Base-by-base conservation (phyloP, 1,140 invertebrate species). In the Drosophila bocqueti region DNA sequence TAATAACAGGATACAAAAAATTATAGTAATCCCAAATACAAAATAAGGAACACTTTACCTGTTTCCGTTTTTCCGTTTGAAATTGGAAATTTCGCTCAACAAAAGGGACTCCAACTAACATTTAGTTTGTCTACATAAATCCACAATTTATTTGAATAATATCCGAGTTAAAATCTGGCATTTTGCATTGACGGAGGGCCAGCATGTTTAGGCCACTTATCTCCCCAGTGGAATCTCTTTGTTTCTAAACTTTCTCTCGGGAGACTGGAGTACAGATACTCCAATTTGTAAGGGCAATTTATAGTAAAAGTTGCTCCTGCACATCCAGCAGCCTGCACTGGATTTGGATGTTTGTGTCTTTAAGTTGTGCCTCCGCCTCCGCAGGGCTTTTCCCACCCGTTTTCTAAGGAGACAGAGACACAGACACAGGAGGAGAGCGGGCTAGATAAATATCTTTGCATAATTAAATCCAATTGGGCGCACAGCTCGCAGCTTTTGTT, bases 401-500 rank as follows among this genome's bases (percentile, higher is more conserved):
- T 21, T 57, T 21, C 36, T 61, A 10, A 50, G 26, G 26, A 29
- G 26, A 26, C 29, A 38, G 2, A 24, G 24, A 24, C 24, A 24
- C 24, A 15, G 49, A 50, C 47, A 40, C 15, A 43, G 42, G 16
- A n/a, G 40, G 3, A 18, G 45, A 26, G 38, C 24, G 52, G 59
- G 15, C 42, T 55, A 65, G 63, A 76, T 67, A 77, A 64, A 77
- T 67, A 69, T 58, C 83, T 73, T 73, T 73, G 83, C 83, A 86
- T 86, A 86, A 86, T 86, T 86, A 86, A 79, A 86, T 83, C 81
- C 83, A 86, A 86, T 87, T 87, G 79, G 81, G 69, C 74, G 68
- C 78, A 79, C 66, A 87, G 69, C 83, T 86, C 78, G 62, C 81
- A 76, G 83, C 83, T 79, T 67, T 86, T 87, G 83, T 86, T 74